Conservation (phyloP, 2,797 vertebrate genomes). For the Acridotheres tristis region DNA sequence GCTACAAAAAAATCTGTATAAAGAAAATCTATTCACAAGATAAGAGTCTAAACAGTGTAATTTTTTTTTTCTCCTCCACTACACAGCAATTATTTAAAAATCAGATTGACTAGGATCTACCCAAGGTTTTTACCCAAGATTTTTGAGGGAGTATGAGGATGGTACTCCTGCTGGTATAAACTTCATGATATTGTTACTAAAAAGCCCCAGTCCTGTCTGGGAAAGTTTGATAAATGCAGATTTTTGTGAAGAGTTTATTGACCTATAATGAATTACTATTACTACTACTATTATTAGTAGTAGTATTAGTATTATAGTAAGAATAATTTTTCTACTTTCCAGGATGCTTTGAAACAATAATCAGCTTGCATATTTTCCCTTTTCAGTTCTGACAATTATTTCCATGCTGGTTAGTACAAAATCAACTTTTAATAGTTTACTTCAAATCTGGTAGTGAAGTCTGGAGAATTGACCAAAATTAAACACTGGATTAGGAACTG, state of each 20-base stretch:
- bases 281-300: neutral
- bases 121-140: neutral
- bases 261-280: no score
- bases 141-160: accelerated
- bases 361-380: neutral
- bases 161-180: neutral
- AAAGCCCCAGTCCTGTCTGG: neutral
- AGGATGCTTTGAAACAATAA: neutral
- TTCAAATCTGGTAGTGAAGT: neutral
- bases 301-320: neutral
- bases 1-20: neutral
- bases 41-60: neutral
- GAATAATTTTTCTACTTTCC: neutral
- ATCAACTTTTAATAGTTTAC: neutral
- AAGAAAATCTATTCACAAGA: neutral
- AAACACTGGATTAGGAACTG: neutral
- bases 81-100: neutral
- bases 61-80: accelerated
- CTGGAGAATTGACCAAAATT: neutral
- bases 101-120: neutral
- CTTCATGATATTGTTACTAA: accelerated
- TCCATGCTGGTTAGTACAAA: neutral
- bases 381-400: neutral
- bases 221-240: neutral
- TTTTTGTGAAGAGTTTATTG: neutral